phyloP scores from a whole-genome alignment of 2,797 vertebrate species.

The Crocidura indochinensis region DNA sequence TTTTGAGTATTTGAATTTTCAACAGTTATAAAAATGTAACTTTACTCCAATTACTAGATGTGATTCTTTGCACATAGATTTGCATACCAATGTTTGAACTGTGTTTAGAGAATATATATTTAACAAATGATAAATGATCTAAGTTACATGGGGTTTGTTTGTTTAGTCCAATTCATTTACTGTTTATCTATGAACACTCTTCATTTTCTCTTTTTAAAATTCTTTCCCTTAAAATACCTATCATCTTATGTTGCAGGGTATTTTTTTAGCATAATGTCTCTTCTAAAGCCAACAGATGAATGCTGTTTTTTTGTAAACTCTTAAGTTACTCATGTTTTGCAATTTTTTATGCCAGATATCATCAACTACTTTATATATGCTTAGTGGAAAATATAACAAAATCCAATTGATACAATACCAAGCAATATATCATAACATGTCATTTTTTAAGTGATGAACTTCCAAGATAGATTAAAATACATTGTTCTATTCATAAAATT shows the following conservation, averaged over 20 bases:
- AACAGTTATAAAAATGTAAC: not conserved
- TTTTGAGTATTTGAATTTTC: constrained; percentile 9
- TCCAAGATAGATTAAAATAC: constrained; percentile 47
- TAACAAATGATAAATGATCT: not conserved
- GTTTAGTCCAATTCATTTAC: not conserved
- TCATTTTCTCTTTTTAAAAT: not conserved
- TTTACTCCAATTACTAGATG: not conserved
- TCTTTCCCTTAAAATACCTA: not conserved
- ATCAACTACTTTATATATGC: constrained; percentile 67
- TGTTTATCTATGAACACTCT: not conserved
- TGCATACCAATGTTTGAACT: not conserved
- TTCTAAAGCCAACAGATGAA: constrained; percentile 68
- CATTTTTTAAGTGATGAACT: constrained; percentile 71
- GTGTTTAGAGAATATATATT: not conserved
- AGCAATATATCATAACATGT: constrained; percentile 70
- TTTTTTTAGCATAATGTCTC: constrained; percentile 35
- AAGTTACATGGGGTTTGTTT: not conserved
- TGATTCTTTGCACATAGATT: not conserved
- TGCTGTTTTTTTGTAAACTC: constrained; percentile 55
- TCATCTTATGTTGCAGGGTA: not conserved
- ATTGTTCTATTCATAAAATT: constrained; percentile 32
- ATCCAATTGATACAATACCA: constrained; percentile 62
- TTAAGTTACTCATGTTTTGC: constrained; percentile 64
- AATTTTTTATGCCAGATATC: constrained; percentile 78
- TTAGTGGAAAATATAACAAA: constrained; percentile 71